phyloP scores from a whole-genome alignment of 2,113 vertebrate genomes.

The Psephotus haematonotus region DNA sequence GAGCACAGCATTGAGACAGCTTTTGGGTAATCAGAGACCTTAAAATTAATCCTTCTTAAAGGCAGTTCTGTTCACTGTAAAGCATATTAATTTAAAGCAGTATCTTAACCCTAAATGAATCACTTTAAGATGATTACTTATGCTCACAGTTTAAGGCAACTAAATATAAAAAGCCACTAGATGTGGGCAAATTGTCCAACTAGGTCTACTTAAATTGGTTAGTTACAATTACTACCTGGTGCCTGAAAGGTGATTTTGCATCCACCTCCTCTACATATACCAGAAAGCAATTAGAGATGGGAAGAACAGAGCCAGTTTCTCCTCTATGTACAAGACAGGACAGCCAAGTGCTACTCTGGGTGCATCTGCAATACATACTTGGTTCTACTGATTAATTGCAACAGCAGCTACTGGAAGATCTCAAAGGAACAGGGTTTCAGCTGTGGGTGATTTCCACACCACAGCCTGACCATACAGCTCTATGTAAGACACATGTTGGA shows the following conservation, averaged over 20 bases:
- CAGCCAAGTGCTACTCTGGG: background rate
- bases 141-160: background rate
- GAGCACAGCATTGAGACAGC: background rate
- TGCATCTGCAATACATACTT: background rate
- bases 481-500: accelerated
- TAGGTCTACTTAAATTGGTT: background rate
- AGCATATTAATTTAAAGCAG: background rate
- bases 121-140: background rate
- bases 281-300: background rate
- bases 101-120: background rate
- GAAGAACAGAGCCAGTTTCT: accelerated
- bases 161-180: background rate
- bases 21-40: background rate
- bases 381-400: background rate
- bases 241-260: background rate
- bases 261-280: background rate
- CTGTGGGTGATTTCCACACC: accelerated
- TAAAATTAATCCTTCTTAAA: background rate
- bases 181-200: background rate
- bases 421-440: background rate
- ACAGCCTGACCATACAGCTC: accelerated
- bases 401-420: background rate
- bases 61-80: background rate
- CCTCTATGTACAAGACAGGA: accelerated
- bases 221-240: background rate